These are phyloP conservation scores for Gnathochromis pfefferi DNA, from an alignment of 2,113 vertebrate genomes.

Conservation along the genomic window DNA sequence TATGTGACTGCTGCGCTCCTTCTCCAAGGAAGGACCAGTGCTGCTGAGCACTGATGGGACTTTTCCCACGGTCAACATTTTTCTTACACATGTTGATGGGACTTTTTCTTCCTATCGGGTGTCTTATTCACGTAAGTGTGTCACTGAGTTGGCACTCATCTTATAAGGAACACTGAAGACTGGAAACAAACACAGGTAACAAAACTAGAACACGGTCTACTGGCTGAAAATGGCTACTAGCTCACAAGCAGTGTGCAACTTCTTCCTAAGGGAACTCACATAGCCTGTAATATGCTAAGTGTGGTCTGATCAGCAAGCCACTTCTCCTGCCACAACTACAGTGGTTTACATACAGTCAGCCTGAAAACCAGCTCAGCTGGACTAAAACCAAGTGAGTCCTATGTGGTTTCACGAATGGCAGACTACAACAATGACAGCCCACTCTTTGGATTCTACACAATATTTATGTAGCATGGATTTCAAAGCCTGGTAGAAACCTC, in stretches of 20 bases:
- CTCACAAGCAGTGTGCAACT: neutral
- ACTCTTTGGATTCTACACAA: neutral
- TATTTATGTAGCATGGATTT: neutral
- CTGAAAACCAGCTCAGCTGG: neutral
- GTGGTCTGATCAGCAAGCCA: neutral
- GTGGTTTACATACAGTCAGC: neutral
- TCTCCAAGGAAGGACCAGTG: neutral
- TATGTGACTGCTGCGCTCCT: neutral
- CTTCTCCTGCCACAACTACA: neutral
- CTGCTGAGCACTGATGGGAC: neutral
- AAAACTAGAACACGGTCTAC: neutral
- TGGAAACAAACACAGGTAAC: neutral
- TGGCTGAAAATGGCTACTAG: neutral
- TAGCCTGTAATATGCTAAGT: neutral
- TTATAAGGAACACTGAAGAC: neutral
- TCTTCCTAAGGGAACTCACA: neutral
- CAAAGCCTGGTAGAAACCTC: neutral
- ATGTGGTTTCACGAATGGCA: neutral
- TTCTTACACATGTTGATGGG: neutral
- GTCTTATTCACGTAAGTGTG: neutral
- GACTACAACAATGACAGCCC: neutral
- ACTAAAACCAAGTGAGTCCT: neutral
- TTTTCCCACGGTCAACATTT: neutral
- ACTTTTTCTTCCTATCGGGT: neutral
- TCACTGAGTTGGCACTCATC: neutral